Base-by-base conservation (phyloP, 2,797 vertebrate genomes). In the Sebastes nivosus region DNA sequence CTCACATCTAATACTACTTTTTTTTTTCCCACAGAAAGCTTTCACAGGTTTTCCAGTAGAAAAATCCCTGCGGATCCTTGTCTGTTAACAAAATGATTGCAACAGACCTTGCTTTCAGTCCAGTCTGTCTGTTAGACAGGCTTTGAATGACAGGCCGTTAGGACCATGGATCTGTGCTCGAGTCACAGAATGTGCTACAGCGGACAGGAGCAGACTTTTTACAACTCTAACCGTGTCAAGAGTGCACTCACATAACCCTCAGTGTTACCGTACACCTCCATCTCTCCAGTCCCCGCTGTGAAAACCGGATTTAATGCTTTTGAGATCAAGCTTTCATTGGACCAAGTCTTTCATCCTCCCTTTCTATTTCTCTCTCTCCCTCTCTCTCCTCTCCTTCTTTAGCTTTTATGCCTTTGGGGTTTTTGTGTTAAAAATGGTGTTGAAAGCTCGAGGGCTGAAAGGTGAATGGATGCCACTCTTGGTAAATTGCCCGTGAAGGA, bases 401-500 rank as follows among this genome's bases (percentile, higher is more conserved):
- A 61, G 69, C 70, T 61, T 61, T 79, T 79, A 61, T 2, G 59
- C 84, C 74, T 88, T 80, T 69, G 60, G 73, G 84, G 65, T 13
- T 89, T 81, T 78, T 79, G 60, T 88, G 83, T 88, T 82, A 78
- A 90, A 92, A 91, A 87, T 73, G 81, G 79, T 88, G 86, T 75
- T 83, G 80, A 89, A 90, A 81, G 84, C 87, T 87, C 4, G 36
- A 74, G 83, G 82, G 76, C 81, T 89, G 79, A 78, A 77, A 90
- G 82, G 81, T 88, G 86, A 91, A 83, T 58, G 79, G 76, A 89
- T 88, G 81, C 71, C 82, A 87, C 79, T 90, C 85, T 82, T 77
- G 73, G 72, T 89, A 92, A 94, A 94, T 87, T 90, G 85, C 75
- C 90, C 42, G 59, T 92, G 91, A 95, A 93, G 92, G 93, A 93